Conservation (phyloP, 2,797 vertebrate genomes). For the Peromyscus attwateri region DNA sequence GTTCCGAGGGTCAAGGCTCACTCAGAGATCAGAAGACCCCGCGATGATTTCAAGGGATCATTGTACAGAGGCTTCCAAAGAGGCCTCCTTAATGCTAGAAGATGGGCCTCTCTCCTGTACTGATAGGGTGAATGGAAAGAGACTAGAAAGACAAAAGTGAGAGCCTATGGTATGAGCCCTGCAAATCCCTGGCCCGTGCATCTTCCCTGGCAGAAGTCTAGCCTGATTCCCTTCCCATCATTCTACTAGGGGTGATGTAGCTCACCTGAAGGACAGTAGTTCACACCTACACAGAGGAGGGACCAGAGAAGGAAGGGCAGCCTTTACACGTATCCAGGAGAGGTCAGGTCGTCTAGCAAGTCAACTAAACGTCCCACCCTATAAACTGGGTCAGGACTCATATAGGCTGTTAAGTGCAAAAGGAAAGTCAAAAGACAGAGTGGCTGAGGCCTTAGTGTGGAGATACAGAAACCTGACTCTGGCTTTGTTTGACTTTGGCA, state of each 20-base stretch:
- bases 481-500: neutral
- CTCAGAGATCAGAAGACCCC: neutral
- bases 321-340: neutral
- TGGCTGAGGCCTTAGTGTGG: fast-evolving
- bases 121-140: neutral
- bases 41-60: neutral
- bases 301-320: neutral
- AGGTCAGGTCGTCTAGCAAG: neutral
- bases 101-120: neutral
- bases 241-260: neutral
- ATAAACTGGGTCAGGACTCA: neutral
- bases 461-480: neutral
- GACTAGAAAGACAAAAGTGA: neutral
- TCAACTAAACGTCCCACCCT: neutral
- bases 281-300: neutral
- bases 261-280: neutral
- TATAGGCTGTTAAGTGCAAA: neutral
- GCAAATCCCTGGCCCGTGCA: too few relatives aligned
- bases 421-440: neutral
- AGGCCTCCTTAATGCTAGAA: neutral
- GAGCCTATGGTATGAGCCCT: too few relatives aligned
- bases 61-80: neutral
- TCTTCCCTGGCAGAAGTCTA: neutral
- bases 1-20: neutral
- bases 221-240: neutral